Base-by-base conservation (phyloP, 2,888 invertebrate genomes). In the Cataglyphis cursor region DNA sequence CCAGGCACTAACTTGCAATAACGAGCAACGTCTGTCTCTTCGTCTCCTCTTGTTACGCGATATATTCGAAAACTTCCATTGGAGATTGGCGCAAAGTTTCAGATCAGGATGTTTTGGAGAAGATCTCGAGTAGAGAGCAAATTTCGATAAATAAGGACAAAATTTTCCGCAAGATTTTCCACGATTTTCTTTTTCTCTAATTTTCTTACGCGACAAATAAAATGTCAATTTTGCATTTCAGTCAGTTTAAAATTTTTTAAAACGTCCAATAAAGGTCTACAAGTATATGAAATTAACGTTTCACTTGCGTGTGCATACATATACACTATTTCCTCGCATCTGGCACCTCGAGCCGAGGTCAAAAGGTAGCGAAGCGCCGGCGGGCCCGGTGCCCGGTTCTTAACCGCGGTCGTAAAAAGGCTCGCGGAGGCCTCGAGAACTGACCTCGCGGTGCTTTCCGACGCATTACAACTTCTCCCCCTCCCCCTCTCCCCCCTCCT, bases 361-460 rank as follows among this genome's bases (percentile, higher is more conserved):
- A 78, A 78, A 78, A 78, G 78, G 78, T 78, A 78, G 78, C 78
- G 72, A 78, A 78, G 72, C 78, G 78, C 78, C 72, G 78, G 78
- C 72, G 78, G 78, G 78, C 70, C 78, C 78, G 70, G 70, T 68
- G 78, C 70, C 28, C 41, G 70, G 70, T 72, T 78, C 78, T 72
- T 78, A 78, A 72, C 81, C 74, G 73, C 81, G 75, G 75, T 75
- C 73, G 75, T 72, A 81, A 81, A 81, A 81, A 81, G 75, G 38
- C 68, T 70, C 74, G 84, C 65, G 51, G 48, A 44, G 82, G 87
- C 89, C 44, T 84, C 76, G 64, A 44, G 86, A 82, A 78, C 85
- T 88, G 89, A 88, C 89, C 89, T 83, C 73, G 87, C 75, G 82
- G 85, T 82, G 82, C 76, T 84, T 83, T 84, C 82, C 75, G 75